Evolutionary conservation across 2,797 vertebrate genomes (phyloP).

Genomic region (Columba guinea): DNA sequence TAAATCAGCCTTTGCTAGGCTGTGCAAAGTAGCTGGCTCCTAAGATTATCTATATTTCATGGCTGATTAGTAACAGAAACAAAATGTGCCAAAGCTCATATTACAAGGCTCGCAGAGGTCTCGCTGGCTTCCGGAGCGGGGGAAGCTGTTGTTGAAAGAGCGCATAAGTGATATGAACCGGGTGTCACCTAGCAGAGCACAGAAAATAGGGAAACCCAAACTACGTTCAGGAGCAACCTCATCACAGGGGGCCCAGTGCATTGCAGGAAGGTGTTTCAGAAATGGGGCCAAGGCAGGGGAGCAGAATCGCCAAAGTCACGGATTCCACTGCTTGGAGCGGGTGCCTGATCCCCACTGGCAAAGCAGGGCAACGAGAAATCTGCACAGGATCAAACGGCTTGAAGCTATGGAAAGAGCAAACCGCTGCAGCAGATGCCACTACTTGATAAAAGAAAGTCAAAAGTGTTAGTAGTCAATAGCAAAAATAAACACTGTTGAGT

Average conservation of each 20-base stretch:
- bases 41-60: not conserved
- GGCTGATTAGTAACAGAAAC: not conserved
- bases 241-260: fast-evolving
- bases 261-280: not conserved
- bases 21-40: not conserved
- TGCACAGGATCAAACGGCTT: not conserved
- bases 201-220: not conserved
- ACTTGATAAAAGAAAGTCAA: not conserved
- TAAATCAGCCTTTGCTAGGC: not conserved
- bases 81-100: not conserved
- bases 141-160: not conserved
- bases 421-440: not conserved
- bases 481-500: not conserved
- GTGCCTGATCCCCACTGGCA: too few relatives aligned
- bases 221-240: not conserved
- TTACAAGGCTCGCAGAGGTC: not conserved
- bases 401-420: not conserved
- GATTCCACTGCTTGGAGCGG: too few relatives aligned
- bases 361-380: not conserved
- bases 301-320: not conserved
- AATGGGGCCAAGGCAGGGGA: too few relatives aligned
- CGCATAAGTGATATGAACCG: fast-evolving
- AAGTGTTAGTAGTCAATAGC: too few relatives aligned
- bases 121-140: fast-evolving
- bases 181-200: not conserved